Evolutionary conservation across 1,140 invertebrate species (phyloP).

Genomic region (honey bee (Apis mellifera)): Amel_HAv3.1 CM009931.2:21962001-21962500

Average conservation of each 20-base stretch:
- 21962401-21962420: constrained; percentile 36
- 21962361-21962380: constrained; percentile 37
- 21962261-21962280: too few species aligned
- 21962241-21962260: not conserved
- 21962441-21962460: constrained; percentile 19
- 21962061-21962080: constrained; percentile 60
- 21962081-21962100: constrained; percentile 24
- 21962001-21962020: constrained; percentile 70
- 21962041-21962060: constrained; percentile 73
- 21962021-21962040: constrained; percentile 75
- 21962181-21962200: constrained; percentile 69
- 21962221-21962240: constrained; percentile 41
- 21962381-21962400: not conserved
- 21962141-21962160: constrained; percentile 60
- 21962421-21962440: not conserved
- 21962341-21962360: constrained; percentile 48
- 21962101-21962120: constrained; percentile 40
- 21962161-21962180: constrained; percentile 68
- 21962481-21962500: constrained; percentile 36
- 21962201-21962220: constrained; percentile 45
- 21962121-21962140: constrained; percentile 21
- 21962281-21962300: not conserved
- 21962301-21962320: not conserved
- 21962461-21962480: constrained; percentile 31
- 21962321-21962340: constrained; percentile 21